These are phyloP conservation scores for Scrobipalpa atriplicella DNA, from an alignment of 2,888 invertebrate genomes.

Conservation along the genomic window DNA sequence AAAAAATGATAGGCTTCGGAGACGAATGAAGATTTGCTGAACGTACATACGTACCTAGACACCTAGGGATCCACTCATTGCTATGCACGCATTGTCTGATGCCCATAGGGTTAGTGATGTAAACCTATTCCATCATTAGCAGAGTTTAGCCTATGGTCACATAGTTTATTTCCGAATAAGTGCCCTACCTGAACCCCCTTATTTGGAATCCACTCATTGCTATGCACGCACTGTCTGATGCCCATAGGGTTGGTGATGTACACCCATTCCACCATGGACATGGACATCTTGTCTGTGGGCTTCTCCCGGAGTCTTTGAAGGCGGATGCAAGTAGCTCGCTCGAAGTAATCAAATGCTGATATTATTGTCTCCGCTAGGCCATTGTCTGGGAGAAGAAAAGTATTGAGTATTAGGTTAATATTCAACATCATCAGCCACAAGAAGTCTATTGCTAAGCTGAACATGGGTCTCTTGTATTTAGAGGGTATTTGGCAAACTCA, in stretches of 20 bases:
- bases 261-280: conserved; percentile 63
- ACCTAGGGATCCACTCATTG: conserved; percentile 63
- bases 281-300: conserved; percentile 60
- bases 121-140: conserved; percentile 68
- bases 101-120: conserved; percentile 69
- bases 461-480: too few species aligned
- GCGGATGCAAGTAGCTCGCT: conserved; percentile 68
- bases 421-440: too few species aligned
- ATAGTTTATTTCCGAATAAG: too few species aligned
- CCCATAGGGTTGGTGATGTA: conserved; percentile 72
- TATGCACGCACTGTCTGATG: conserved; percentile 71
- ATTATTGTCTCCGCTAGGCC: conserved; percentile 57
- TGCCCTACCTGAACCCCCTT: conserved; percentile 65
- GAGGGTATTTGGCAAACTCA: too few species aligned
- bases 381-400: conserved; percentile 46
- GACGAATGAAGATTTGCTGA: too few species aligned
- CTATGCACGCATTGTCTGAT: conserved; percentile 73
- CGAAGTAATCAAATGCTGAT: conserved; percentile 69
- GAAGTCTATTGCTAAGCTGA: too few species aligned
- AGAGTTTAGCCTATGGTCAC: too few species aligned
- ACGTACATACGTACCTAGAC: too few species aligned
- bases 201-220: conserved; percentile 61
- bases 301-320: conserved; percentile 65
- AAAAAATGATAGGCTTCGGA: too few species aligned
- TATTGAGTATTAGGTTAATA: too few species aligned